phyloP scores from a whole-genome alignment of 1,140 invertebrate genomes.

The Pseudomyrmex pallidus region DNA sequence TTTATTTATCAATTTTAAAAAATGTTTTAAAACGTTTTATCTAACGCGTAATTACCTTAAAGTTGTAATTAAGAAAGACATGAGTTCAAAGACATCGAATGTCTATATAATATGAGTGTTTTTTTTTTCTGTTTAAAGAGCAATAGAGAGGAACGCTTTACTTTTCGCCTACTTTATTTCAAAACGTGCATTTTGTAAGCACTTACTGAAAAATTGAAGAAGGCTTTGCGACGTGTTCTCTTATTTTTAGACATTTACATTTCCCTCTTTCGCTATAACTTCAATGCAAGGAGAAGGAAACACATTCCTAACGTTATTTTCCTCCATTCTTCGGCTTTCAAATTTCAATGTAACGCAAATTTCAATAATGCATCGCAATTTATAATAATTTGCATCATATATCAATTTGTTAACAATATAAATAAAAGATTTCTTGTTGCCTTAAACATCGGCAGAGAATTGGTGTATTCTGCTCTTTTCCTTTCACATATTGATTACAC shows the following conservation, averaged over 20 bases:
- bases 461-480: constrained; percentile 29
- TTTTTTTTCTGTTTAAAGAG: no score
- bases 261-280: background rate
- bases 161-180: background rate
- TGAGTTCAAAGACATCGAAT: no score
- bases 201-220: background rate
- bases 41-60: background rate
- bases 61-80: background rate
- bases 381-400: background rate
- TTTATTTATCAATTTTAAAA: background rate
- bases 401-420: background rate
- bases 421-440: background rate
- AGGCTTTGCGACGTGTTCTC: background rate
- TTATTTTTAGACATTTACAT: background rate
- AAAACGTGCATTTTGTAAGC: background rate
- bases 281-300: no score
- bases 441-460: background rate
- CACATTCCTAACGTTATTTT: background rate
- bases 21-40: background rate
- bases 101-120: no score
- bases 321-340: background rate
- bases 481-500: constrained; percentile 64
- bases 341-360: background rate
- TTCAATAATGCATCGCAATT: background rate
- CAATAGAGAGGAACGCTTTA: no score